phyloP scores from a whole-genome alignment of 2,888 invertebrate species.

The Drosophila seclusa region DNA sequence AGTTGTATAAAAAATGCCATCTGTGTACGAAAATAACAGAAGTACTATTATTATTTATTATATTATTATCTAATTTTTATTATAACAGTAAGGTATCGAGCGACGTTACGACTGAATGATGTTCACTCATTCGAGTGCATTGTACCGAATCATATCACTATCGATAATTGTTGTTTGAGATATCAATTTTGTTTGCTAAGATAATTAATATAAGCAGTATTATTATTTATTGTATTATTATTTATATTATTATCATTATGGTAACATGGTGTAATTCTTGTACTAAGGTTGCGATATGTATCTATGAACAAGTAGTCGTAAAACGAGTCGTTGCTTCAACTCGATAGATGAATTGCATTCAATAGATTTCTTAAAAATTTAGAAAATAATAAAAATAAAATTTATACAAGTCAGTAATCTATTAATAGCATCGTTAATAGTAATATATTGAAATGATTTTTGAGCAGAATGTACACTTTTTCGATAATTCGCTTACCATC shows the following conservation, averaged over 20 bases:
- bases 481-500: not conserved
- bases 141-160: not conserved
- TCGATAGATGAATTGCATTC: not conserved
- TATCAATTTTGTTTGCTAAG: not conserved
- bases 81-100: conserved; percentile 1
- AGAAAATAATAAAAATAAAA: not conserved
- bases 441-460: not conserved
- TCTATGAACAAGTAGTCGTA: not conserved
- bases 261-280: not conserved
- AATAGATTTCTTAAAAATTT: not conserved
- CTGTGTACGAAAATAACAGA: not conserved
- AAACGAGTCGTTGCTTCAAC: not conserved
- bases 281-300: not conserved
- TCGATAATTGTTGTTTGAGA: not conserved
- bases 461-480: not conserved
- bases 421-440: not conserved
- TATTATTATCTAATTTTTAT: not conserved
- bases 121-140: not conserved
- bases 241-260: not conserved
- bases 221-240: not conserved
- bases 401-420: not conserved
- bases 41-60: not conserved
- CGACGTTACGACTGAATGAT: conserved; percentile 7
- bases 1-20: not conserved
- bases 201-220: not conserved